Evolutionary conservation across 92 coral and sea anemone genomes (phyloP), one percentile per base, ranked within the genome.

Genomic region (Phenganax marumi): DNA sequence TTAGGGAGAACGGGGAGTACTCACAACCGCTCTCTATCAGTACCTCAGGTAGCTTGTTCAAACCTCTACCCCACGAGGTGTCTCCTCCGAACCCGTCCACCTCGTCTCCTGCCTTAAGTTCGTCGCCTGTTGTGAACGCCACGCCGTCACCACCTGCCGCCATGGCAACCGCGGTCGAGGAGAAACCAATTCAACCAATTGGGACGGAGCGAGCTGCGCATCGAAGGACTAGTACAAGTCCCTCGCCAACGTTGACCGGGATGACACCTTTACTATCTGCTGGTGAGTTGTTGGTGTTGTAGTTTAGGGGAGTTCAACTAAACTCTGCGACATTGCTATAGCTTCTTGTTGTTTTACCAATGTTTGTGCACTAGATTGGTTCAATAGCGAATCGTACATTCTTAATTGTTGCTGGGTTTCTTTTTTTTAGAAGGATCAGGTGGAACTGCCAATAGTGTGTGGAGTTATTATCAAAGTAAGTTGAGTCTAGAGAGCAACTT

Each of bases 91-190:
- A 64, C 78, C 87, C 88, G n/a, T 82, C 89, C 3, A 87, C 96
- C 24, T 89, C 86, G 61, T 92, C 98, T 24, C 98, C 98, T 17
- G 96, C 91, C 10, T 91, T 97, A 21, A 89, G 97, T 1, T 88
- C 98, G 4, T 86, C 96, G 3, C 97, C 98, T 19, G 88, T 92
- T 12, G 87, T 92, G 13, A 89, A 97, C 57, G 86, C 90, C 49
- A 92, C 98, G 25, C 98, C 98, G 1, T 90, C 91, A 26, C 88
- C 97, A 83, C 93, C 98, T 39, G 93, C 98, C 14, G 91, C 93
- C 50, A 90, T 92, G 23, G 87, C 90, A 81, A 70, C 80, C 7
- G 73, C 88, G n/a, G 80, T 61, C 24, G 98, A 95, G 84, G 76
- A 88, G 12, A 86, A 79, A 10, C 80, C 93, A 16, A 86, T 94